phyloP scores from a whole-genome alignment of 2,113 vertebrate genomes.

The Sebastes schlegelii region DNA sequence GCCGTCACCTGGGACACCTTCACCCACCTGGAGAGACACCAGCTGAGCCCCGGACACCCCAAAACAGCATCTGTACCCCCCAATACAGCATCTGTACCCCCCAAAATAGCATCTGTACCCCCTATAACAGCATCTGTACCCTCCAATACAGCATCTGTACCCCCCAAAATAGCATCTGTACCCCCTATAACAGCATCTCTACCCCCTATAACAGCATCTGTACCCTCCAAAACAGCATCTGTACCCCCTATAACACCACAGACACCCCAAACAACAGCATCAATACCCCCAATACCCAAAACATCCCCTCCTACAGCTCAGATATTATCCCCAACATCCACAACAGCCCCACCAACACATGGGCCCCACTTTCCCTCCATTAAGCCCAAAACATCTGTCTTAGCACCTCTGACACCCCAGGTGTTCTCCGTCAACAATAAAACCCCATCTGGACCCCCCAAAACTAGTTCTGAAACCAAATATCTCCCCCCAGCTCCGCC shows the following conservation, averaged over 20 bases:
- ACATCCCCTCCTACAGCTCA: not conserved
- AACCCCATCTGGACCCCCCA: not conserved
- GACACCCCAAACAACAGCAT: not conserved
- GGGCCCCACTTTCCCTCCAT: not conserved
- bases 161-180: not conserved
- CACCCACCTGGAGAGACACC: constrained; percentile 8
- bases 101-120: not conserved
- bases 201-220: not conserved
- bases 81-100: no score
- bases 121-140: not conserved
- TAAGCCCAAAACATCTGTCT: not conserved
- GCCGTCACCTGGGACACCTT: constrained; percentile 36
- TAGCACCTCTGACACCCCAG: not conserved
- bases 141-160: not conserved
- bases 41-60: not conserved
- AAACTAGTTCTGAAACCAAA: constrained; percentile 4
- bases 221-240: not conserved
- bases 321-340: not conserved
- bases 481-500: not conserved
- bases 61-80: not conserved
- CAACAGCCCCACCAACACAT: not conserved
- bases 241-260: not conserved
- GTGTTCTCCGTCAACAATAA: not conserved
- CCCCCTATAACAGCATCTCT: not conserved
- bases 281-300: not conserved